These are phyloP conservation scores for Mus minutoides DNA, from an alignment of 2,797 vertebrate species.

Conservation along the genomic window DNA sequence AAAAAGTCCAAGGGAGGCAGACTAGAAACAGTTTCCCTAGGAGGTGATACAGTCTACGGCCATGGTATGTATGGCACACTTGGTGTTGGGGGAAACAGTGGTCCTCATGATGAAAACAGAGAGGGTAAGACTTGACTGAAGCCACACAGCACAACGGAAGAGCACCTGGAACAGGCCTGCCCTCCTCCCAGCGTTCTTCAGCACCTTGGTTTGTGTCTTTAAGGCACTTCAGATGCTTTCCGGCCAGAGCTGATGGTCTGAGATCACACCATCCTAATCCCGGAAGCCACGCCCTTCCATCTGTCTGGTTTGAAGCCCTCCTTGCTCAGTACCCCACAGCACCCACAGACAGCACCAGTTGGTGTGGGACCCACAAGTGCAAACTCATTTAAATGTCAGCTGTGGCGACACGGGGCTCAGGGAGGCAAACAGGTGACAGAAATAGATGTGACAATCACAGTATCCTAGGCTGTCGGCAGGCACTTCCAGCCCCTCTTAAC, in stretches of 20 bases:
- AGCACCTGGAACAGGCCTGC: background rate
- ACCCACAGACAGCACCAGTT: conserved; percentile 50
- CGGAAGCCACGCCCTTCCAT: conserved; percentile 38
- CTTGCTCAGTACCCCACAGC: background rate
- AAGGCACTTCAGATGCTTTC: background rate
- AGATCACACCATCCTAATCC: background rate
- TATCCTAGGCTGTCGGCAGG: conserved; percentile 57
- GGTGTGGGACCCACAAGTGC: conserved; percentile 58
- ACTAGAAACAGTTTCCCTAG: background rate
- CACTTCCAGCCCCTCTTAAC: conserved; percentile 59
- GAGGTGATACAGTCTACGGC: background rate
- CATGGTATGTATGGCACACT: background rate
- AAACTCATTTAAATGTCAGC: conserved; percentile 78
- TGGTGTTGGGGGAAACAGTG: background rate
- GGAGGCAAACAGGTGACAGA: conserved; percentile 77
- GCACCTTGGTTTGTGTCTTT: background rate
- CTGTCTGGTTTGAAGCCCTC: conserved; percentile 16
- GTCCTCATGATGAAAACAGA: background rate
- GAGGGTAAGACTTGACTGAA: background rate
- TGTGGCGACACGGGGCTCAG: conserved; percentile 61
- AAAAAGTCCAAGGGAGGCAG: background rate
- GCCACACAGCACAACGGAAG: background rate
- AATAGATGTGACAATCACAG: conserved; percentile 81
- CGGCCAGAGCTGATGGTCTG: background rate
- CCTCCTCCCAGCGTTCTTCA: background rate